Percentiles rank a stretch among this genome's conserved stretches.
Conservation (phyloP, 2,113 vertebrate species). For the Suncus etruscus region DNA sequence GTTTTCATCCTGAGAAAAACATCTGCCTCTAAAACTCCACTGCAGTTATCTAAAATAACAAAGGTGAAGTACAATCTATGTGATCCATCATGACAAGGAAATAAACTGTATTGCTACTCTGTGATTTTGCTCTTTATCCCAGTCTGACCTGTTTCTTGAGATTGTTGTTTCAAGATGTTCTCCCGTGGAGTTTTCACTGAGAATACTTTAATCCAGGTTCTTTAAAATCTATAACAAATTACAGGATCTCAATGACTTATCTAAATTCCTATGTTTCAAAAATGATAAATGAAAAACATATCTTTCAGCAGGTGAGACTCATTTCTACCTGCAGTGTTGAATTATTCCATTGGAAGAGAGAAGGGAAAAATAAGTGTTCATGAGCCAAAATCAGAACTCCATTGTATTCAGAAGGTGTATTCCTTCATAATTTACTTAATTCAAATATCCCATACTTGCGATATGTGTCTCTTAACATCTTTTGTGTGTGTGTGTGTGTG, state of each 20-base stretch:
- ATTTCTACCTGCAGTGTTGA: constrained; percentile 60
- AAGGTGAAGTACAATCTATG: constrained; percentile 78
- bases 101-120: constrained; percentile 70
- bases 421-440: constrained; percentile 27
- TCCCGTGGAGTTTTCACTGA: constrained; percentile 75
- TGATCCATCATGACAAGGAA: constrained; percentile 80
- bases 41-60: constrained; percentile 79
- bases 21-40: constrained; percentile 71
- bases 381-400: background rate
- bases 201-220: constrained; percentile 75
- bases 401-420: background rate
- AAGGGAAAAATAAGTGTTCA: background rate
- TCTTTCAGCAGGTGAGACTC: constrained; percentile 73
- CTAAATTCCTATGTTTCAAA: constrained; percentile 77
- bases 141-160: constrained; percentile 80
- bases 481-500: no score
- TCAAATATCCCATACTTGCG: background rate
- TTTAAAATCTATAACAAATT: constrained; percentile 71
- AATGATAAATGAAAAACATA: constrained; percentile 41
- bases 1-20: constrained; percentile 69
- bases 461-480: background rate
- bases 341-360: constrained; percentile 26
- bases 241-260: constrained; percentile 74
- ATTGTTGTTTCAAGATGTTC: constrained; percentile 72
- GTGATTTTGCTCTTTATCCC: constrained; percentile 83